Base-by-base conservation (phyloP, 2,113 vertebrate genomes). In the Lophura nycthemera region DNA sequence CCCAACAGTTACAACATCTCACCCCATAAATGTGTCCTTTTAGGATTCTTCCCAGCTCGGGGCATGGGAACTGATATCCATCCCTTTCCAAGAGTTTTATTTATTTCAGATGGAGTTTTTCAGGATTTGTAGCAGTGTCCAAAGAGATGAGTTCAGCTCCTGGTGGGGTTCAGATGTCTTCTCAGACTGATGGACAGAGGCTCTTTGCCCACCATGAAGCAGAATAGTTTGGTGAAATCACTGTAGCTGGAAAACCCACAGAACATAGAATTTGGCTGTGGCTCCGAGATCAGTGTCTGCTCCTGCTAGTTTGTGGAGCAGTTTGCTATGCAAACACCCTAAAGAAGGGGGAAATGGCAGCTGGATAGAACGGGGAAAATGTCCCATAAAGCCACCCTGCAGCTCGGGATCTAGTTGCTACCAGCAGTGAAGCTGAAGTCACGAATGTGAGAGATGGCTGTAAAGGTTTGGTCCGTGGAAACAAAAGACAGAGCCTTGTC, bases 201-300 rank as follows among this genome's bases (percentile, higher is more conserved):
- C 12, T 30, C 7, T 80, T 56, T 11, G 34, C 34, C 22, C 27
- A 11, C 19, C 13, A 8, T 6, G 54, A 83, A 13, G 0, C 38
- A 57, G 42, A 19, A 3, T 19, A 32, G 63, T 16, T 63, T 8
- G 73, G 24, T 32, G 1, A 70, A 64, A 42, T 11, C 22, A 34
- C 54, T 22, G 21, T 29, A n/a, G 73, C 6, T 5, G 78, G 89
- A 63, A 8, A 30, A 32, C 42, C 18, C 1, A 8, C 4, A 4
- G 14, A 5, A 10, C 11, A 45, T 1, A 36, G 36, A 38, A 13
- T 34, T 14, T 14, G 65, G 38, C 30, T 1, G 0, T 1, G 10
- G 36, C 27, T 18, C 4, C 52, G 40, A 30, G 74, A 73, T 3
- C 48, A 65, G 74, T 22, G 40, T 1, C 29, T 5, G 29, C 19